Evolutionary conservation across 2,113 vertebrate genomes (phyloP), one percentile per base, ranked within the genome.

Genomic region (Sialia sialis): DNA sequence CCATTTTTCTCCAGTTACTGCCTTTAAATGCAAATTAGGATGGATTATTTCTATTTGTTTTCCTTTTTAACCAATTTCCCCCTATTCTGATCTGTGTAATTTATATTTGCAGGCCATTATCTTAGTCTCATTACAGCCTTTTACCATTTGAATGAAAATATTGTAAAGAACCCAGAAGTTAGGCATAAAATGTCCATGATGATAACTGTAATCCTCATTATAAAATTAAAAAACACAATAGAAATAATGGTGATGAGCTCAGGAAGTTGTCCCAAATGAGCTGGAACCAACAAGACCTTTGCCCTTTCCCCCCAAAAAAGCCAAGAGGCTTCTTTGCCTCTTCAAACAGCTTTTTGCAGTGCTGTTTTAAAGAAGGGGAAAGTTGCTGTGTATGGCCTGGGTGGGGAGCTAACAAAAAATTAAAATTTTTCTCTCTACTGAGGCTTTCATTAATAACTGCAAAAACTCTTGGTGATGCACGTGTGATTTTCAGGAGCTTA

Each of bases 91-190:
- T 96, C 92, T 46, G 66, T 87, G 78, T 89, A 48, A 15, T 83
- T 89, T 63, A 44, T 91, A 87, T 87, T 92, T 73, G 64, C 1
- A 4, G 12, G 55, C 76, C 58, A 8, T 91, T 74, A 72, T 88
- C 96, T 69, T 51, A 9, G 59, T 63, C 84, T 95, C 85, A 32
- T 97, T 92, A 89, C 12, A 68, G 36, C 51, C 34, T 77, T 90
- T 84, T 43, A 38, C 80, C 39, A 46, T 51, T 78, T 41, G 75
- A 90, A 87, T 48, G 72, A 63, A 75, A 56, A 55, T 43, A 74
- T 20, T 54, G 21, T 80, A 60, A 77, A 74, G 83, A 87, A 38
- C 55, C 32, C 85, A 84, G 34, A 59, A 64, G 30, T 62, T 67
- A 79, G 74, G 46, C 82, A 41, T 38, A 58, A 76, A 87, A 17